Evolutionary conservation across 2,888 invertebrate species (phyloP), one percentile per base, ranked within the genome.

Genomic region (Aplocera efformata): DNA sequence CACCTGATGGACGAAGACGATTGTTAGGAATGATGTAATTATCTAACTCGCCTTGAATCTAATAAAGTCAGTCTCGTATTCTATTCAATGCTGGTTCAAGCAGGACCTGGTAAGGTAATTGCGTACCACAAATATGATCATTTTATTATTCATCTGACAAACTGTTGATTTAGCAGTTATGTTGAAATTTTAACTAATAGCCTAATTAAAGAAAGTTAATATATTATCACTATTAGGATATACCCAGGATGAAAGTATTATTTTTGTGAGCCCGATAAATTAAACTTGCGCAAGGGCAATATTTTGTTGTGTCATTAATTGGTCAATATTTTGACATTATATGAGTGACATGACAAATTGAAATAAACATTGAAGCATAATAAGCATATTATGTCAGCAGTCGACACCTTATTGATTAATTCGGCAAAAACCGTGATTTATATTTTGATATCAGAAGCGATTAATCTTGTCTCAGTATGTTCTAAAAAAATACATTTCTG

Each of bases 311-410:
- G 35, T 32, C 25, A 40, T 32, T 36, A 1, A 20, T 41, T 40
- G 40, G 40, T 36, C 22, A 45, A 45, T 41, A 45, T 45, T 45
- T 33, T 45, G 40, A 45, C 45, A 33, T 26, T 17, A 17, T 36
- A 17, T 3, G 7, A 34, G 41, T 35, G 29, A 27, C 36, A 36
- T 33, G 45, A 45, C 40, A 45, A 45, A 45, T 45, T 45, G 30
- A 40, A 26, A 11, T 32, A 22, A 5, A 21, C 21, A 11, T n/a
- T n/a, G 25, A 24, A 35, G 25, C 28, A 20, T 33, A 34, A 26
- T 39, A 35, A 39, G 32, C 11, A 13, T 35, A 40, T 36, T 40
- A 39, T 34, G 39, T 44, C 42, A 37, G 28, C 13, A 20, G 13
- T 44, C 35, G 31, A 40, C 39, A 32, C 32, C 21, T 27, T 20